Conservation (phyloP, 2,888 invertebrate species). For the Nymphalis c-album region DNA sequence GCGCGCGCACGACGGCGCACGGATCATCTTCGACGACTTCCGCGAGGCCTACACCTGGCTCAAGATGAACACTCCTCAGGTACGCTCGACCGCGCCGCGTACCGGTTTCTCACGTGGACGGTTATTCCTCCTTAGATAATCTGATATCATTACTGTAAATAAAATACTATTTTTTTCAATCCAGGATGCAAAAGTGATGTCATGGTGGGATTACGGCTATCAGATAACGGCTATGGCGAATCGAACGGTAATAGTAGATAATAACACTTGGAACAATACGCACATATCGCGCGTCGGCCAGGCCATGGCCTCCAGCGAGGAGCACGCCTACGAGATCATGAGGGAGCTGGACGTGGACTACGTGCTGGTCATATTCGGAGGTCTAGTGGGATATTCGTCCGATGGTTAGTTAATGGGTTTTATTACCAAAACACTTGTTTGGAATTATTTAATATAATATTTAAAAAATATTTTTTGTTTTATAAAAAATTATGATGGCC, state of each 20-base stretch:
- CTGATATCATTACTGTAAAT: neutral
- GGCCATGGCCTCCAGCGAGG: constrained; percentile 98
- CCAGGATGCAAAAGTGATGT: constrained; percentile 97
- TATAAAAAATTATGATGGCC: no score
- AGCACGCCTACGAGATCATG: constrained; percentile 99
- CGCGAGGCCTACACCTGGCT: constrained; percentile 99
- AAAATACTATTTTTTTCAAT: neutral
- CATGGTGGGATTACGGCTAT: constrained; percentile 99
- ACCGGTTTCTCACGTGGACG: no score
- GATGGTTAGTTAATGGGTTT: constrained; percentile 85
- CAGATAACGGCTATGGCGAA: constrained; percentile 99
- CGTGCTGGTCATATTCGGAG: constrained; percentile 98
- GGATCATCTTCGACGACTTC: constrained; percentile 99
- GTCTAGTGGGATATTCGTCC: constrained; percentile 98
- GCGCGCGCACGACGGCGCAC: constrained; percentile 91
- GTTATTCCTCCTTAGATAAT: no score
- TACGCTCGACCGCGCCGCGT: constrained; percentile 45
- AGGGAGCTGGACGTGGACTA: constrained; percentile 98
- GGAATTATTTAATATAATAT: no score
- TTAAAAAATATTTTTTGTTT: no score
- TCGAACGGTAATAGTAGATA: constrained; percentile 97
- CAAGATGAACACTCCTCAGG: constrained; percentile 87
- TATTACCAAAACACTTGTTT: no score
- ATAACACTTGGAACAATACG: constrained; percentile 99
- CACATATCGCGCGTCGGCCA: constrained; percentile 99